Evolutionary conservation across 2,888 invertebrate species (phyloP).

Genomic region (Agriopis aurantiaria): DNA sequence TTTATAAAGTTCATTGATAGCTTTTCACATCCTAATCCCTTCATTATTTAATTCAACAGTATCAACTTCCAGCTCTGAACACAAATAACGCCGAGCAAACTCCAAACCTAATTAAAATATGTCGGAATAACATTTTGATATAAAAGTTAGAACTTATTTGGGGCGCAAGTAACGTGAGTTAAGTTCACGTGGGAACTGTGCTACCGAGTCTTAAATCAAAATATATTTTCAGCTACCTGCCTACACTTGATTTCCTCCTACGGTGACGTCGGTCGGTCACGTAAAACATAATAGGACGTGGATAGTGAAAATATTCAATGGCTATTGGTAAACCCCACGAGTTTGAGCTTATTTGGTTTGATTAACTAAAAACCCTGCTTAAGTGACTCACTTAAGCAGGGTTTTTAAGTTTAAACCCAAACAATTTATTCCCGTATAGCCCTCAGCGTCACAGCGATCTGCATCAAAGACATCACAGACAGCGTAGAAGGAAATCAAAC

Average conservation of each 20-base stretch:
- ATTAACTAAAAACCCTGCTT: no score
- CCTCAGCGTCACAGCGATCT: no score
- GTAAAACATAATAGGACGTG: no score
- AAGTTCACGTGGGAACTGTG: constrained; percentile 32
- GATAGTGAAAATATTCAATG: no score
- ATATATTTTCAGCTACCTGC: not conserved
- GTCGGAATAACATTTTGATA: constrained; percentile 50
- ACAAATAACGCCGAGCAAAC: constrained; percentile 46
- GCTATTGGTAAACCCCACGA: no score
- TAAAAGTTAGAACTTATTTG: constrained; percentile 44
- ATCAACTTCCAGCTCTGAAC: constrained; percentile 36
- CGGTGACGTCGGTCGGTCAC: no score
- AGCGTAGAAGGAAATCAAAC: no score
- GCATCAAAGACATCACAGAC: no score
- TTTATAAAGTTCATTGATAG: not conserved
- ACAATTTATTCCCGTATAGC: no score
- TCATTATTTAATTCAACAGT: constrained; percentile 38
- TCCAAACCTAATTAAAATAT: constrained; percentile 48
- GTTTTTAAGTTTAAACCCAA: no score
- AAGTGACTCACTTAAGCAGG: no score
- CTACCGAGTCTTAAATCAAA: constrained; percentile 6
- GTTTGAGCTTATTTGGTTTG: no score
- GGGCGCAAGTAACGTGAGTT: constrained; percentile 43
- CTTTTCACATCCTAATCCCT: constrained; percentile 6
- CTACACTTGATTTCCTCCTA: not conserved